Base-by-base conservation (phyloP, 2,888 invertebrate genomes). In the Pristionchus japonicus region DNA sequence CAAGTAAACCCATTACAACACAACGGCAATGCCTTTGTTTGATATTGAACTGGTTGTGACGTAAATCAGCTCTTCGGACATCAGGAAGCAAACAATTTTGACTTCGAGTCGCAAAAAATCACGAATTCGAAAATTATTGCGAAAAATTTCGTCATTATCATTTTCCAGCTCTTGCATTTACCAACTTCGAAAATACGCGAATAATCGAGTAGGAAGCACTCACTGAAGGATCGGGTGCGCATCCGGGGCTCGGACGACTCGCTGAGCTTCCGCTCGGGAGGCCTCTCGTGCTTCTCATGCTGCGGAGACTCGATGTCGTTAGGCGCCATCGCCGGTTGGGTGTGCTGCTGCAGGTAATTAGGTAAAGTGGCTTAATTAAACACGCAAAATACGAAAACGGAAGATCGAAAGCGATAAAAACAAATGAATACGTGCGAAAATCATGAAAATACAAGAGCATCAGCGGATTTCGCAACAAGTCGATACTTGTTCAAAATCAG, bases 141-240 rank as follows among this genome's bases (percentile, higher is more conserved):
- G 77, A 43, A 77, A 77, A 13, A 77, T 77, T 74, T 74, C 40
- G 37, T 74, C 37, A 74, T 40, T 3, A 40, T 20, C 9, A 23
- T 2, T 31, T 67, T 15, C 34, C 15, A n/a, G 57, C 17, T n/a
- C 57, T 17, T 4, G n/a, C n/a, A n/a, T n/a, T n/a, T n/a, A n/a
- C n/a, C n/a, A n/a, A n/a, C 17, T 57, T 57, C 4, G 20, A 23
- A 13, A 57, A 17, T 57, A 15, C 57, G 57, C 57, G 6, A 20
- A 17, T 17, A n/a, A 11, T 17, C 11, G 57, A 57, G n/a, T 11
- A 57, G 1, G 31, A 70, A 23, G 37, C 1, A 74, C 77, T 40
- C 13, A 77, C 77, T 47, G 27, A 77, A 77, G 43, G 77, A 77
- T 23, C 77, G 77, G n/a, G 77, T 77, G 77, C 77, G 77, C 77